Evolutionary conservation across 2,113 vertebrate genomes (phyloP).

Genomic region (Heterotis niloticus): DNA sequence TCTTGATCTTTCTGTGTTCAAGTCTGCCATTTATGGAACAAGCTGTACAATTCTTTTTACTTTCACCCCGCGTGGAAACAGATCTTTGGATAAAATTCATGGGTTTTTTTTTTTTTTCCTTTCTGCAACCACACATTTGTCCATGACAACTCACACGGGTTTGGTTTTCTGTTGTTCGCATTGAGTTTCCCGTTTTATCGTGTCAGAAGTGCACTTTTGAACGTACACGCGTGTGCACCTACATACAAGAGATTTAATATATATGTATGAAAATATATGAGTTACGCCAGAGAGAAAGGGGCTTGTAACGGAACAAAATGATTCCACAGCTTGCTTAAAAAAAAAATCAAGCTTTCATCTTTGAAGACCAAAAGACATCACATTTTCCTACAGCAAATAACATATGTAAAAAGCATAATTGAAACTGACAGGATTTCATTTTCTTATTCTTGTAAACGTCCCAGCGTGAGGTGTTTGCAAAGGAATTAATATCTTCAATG

Average conservation of each 20-base stretch:
- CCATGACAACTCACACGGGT: too few species aligned
- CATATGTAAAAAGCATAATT: background rate
- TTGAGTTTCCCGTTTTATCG: too few species aligned
- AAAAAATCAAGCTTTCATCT: background rate
- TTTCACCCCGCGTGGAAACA: too few species aligned
- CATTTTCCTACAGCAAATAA: background rate
- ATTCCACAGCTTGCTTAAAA: too few species aligned
- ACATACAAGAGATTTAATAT: too few species aligned
- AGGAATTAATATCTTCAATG: background rate
- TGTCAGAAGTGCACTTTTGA: too few species aligned
- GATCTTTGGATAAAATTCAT: background rate
- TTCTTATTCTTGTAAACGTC: background rate
- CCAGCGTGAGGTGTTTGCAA: background rate
- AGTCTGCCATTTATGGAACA: background rate
- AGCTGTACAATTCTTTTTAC: background rate
- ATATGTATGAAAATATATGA: too few species aligned
- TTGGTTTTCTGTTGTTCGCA: too few species aligned
- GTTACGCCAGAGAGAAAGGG: too few species aligned
- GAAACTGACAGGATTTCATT: background rate
- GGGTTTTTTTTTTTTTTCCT: background rate
- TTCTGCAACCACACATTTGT: too few species aligned
- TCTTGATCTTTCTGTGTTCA: background rate
- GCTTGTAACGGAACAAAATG: too few species aligned
- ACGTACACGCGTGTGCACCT: too few species aligned
- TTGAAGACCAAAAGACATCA: background rate